Evolutionary conservation across 2,113 vertebrate species (phyloP), one percentile per base, ranked within the genome.

Genomic region (Mandrillus leucophaeus): DNA sequence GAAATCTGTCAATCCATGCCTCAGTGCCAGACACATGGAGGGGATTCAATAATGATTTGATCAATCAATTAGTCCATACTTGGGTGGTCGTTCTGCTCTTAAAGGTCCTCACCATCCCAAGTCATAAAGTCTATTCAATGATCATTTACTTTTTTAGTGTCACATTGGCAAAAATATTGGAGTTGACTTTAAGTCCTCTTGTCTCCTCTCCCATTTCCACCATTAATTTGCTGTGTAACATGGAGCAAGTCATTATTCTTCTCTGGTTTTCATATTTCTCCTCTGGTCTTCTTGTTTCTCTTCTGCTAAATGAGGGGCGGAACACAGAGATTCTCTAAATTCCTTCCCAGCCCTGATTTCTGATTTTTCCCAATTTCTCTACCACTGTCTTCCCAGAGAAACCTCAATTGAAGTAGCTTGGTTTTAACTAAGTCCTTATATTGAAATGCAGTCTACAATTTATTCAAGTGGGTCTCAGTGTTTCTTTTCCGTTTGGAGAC

Each of bases 381-480:
- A 0, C 93, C 97, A 82, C 73, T 93, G 92, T 81, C 40, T 27
- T 91, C 94, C 82, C 70, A 92, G 96, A 98, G 93, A 95, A 95
- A 97, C 83, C 89, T 98, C 98, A 90, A 75, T 50, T 90, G 87
- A 90, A 98, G 95, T 97, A 93, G 95, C 92, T 97, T 95, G 87
- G 80, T 95, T 98, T 98, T 97, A 88, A 93, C 88, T 86, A 90
- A 95, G 93, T 98, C 79, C 95, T 98, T 92, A 68, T 91, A 96
- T 97, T 90, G 97, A 98, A 98, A 97, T 94, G 87, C 81, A 95
- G 93, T 83, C 97, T 93, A 97, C 88, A 97, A 95, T 95, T 98
- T 97, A 75, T 96, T 96, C 97, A 94, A 95, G 96, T 91, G 97
- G 97, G 97, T 78, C 96, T 50, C 96, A 86, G 86, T 79, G 43